phyloP scores from a whole-genome alignment of 2,113 vertebrate species.

The Tricholaema leucomelas region DNA sequence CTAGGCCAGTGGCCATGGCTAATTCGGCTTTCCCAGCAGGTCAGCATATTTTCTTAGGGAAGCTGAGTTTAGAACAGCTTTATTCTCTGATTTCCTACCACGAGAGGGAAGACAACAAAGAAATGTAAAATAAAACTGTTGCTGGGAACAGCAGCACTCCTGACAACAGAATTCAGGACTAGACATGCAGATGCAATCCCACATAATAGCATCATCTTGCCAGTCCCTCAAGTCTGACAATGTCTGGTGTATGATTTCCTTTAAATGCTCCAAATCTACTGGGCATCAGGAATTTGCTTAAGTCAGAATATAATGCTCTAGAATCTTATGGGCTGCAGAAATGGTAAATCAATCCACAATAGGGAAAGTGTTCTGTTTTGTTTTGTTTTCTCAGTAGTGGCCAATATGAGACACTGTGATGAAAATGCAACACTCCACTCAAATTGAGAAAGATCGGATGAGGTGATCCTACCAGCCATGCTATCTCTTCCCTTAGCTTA shows the following conservation, averaged over 20 bases:
- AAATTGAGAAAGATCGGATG: background rate
- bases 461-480: background rate
- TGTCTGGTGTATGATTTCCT: background rate
- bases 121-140: background rate
- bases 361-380: background rate
- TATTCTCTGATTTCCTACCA: background rate
- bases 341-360: background rate
- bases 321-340: background rate
- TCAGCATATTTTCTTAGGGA: background rate
- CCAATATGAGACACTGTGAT: background rate
- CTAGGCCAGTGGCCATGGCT: background rate
- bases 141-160: background rate
- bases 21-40: background rate
- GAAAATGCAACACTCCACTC: background rate
- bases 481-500: background rate
- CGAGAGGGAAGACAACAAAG: background rate
- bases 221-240: background rate
- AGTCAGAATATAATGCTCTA: background rate
- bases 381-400: conserved; percentile 22
- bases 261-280: background rate
- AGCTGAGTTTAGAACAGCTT: background rate
- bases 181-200: background rate
- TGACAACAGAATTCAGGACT: background rate
- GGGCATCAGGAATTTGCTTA: background rate
- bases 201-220: background rate